Conservation (phyloP, 2,888 invertebrate genomes). For the Parnassius glacialis region DNA sequence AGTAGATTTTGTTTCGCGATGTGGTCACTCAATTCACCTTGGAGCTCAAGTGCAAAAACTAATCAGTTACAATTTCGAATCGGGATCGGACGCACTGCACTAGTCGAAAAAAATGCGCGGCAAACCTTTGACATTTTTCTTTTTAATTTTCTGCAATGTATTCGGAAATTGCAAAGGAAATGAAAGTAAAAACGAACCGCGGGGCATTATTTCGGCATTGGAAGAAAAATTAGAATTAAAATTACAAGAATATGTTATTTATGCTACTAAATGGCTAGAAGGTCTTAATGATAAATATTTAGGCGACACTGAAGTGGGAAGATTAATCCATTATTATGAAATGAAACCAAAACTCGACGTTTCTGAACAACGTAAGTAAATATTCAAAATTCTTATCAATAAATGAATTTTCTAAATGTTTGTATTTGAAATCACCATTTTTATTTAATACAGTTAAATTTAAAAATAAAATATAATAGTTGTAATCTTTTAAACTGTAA, state of each 20-base stretch:
- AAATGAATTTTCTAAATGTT: no score
- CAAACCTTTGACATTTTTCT: constrained; percentile 31
- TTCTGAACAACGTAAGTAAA: constrained; percentile 44
- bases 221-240: constrained; percentile 47
- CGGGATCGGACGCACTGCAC: constrained; percentile 31
- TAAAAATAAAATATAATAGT: no score
- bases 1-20: constrained; percentile 22
- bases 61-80: constrained; percentile 42
- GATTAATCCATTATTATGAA: constrained; percentile 52
- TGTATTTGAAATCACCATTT: no score
- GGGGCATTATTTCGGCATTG: constrained; percentile 34
- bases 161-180: neutral
- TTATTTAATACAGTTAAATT: no score
- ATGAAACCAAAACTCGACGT: constrained; percentile 49
- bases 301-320: constrained; percentile 53
- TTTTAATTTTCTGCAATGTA: constrained; percentile 29
- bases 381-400: no score
- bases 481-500: no score
- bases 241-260: constrained; percentile 42
- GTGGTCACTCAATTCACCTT: constrained; percentile 24
- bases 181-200: neutral
- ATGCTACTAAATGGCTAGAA: constrained; percentile 46
- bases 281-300: constrained; percentile 58
- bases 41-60: constrained; percentile 22
- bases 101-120: constrained; percentile 33